These are phyloP conservation scores for Rhabditoides inermis DNA, from an alignment of 2,888 invertebrate genomes.

Conservation along the genomic window DNA sequence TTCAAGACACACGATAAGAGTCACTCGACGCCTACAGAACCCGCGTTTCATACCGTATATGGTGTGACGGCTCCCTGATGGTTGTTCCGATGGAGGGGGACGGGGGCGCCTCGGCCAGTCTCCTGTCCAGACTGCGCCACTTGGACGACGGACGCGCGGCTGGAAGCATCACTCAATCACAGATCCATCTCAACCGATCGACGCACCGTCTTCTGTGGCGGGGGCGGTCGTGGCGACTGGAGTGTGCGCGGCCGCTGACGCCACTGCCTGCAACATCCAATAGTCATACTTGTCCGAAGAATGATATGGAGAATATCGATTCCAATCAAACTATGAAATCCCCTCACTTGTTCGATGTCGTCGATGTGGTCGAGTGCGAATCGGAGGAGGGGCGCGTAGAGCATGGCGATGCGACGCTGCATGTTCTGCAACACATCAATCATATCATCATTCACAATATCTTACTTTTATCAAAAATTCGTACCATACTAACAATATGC, in stretches of 20 bases:
- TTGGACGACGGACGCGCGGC: conserved; percentile 2
- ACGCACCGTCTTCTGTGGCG: no score
- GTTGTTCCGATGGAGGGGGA: no score
- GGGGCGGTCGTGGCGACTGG: no score
- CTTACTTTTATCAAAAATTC: not conserved
- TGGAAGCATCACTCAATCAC: not conserved
- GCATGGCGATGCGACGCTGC: conserved; percentile 67
- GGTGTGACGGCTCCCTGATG: no score
- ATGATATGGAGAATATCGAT: no score
- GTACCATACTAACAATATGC: no score
- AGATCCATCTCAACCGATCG: not conserved
- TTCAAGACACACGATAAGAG: not conserved
- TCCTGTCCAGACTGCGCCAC: conserved; percentile 8
- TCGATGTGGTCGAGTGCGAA: conserved; percentile 79
- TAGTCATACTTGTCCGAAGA: no score
- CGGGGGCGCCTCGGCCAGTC: no score
- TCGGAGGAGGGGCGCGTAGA: conserved; percentile 84
- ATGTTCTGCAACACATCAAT: conserved; percentile 35
- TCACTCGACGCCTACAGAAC: not conserved
- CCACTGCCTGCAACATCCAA: no score
- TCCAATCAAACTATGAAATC: no score
- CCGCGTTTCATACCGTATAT: no score
- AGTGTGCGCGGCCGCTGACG: no score
- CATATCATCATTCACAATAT: not conserved
- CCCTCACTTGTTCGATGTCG: conserved; percentile 59